Evolutionary conservation across 1,140 invertebrate genomes (phyloP).

Genomic region (Dryas iulia): DNA sequence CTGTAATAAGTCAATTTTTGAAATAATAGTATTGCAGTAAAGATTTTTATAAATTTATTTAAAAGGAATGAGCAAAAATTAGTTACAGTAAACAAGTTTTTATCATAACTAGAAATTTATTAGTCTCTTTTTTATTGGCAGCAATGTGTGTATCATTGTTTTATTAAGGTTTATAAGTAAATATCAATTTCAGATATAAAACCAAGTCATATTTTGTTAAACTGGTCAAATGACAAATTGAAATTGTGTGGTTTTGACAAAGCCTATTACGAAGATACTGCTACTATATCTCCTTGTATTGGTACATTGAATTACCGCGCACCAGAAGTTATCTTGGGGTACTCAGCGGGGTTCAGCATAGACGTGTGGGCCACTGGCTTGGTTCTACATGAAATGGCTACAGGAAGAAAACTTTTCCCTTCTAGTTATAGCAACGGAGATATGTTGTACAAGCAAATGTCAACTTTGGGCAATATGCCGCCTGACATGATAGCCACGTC

Average conservation of each 20-base stretch:
- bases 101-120: too few relatives aligned
- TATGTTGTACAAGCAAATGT: slow-evolving; percentile 49
- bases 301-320: slow-evolving; percentile 46
- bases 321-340: slow-evolving; percentile 55
- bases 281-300: slow-evolving; percentile 19
- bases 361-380: slow-evolving; percentile 55
- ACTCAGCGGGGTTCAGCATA: slow-evolving; percentile 35
- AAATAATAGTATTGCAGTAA: too few relatives aligned
- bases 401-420: slow-evolving; percentile 40
- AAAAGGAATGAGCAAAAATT: too few relatives aligned
- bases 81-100: too few relatives aligned
- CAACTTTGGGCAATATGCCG: slow-evolving; percentile 40
- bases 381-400: slow-evolving; percentile 53
- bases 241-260: slow-evolving; percentile 57
- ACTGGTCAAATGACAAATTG: slow-evolving; percentile 32
- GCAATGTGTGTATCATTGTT: too few relatives aligned
- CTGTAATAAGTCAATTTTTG: too few relatives aligned
- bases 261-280: slow-evolving; percentile 20
- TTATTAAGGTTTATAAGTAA: too few relatives aligned
- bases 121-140: too few relatives aligned
- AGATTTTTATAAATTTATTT: too few relatives aligned
- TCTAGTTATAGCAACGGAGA: slow-evolving; percentile 39
- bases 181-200: slow-evolving; percentile 66
- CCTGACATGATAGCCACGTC: slow-evolving; percentile 33
- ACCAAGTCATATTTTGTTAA: slow-evolving; percentile 51